Evolutionary conservation across 2,797 vertebrate genomes (phyloP).

Genomic region (Coranthus polyacanthus): DNA sequence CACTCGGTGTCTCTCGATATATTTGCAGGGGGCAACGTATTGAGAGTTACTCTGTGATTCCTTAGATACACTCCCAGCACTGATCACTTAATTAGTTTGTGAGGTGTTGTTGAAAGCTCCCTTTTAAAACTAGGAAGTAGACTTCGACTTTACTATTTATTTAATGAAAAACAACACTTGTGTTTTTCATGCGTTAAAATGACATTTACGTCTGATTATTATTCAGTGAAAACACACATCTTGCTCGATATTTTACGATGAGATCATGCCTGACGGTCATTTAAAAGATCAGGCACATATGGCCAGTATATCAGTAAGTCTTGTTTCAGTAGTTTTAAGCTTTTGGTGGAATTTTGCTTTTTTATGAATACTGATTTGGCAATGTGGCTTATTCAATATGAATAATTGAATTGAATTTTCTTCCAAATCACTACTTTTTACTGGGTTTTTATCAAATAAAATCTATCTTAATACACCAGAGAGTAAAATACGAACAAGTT

Average conservation of each 20-base stretch:
- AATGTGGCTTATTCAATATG: constrained; percentile 20
- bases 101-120: too few species aligned
- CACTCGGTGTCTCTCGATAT: too few species aligned
- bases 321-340: constrained; percentile 11
- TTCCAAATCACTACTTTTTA: constrained; percentile 32
- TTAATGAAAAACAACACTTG: too few species aligned
- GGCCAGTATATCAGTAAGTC: constrained; percentile 1
- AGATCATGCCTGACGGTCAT: background rate
- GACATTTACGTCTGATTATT: too few species aligned
- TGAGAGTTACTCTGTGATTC: too few species aligned
- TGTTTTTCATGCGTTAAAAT: background rate
- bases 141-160: too few species aligned
- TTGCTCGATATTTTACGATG: background rate
- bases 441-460: constrained; percentile 44
- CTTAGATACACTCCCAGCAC: too few species aligned
- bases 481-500: constrained; percentile 41
- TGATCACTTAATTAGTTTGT: too few species aligned
- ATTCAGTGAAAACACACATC: background rate
- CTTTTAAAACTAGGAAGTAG: too few species aligned
- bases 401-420: constrained; percentile 32
- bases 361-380: constrained; percentile 19
- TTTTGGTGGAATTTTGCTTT: constrained; percentile 20
- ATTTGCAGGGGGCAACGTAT: too few species aligned
- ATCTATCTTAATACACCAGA: constrained; percentile 32
- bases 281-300: background rate